Base-by-base conservation (phyloP, 92 coral and sea anemone genomes). In the Paragorgia papillata region DNA sequence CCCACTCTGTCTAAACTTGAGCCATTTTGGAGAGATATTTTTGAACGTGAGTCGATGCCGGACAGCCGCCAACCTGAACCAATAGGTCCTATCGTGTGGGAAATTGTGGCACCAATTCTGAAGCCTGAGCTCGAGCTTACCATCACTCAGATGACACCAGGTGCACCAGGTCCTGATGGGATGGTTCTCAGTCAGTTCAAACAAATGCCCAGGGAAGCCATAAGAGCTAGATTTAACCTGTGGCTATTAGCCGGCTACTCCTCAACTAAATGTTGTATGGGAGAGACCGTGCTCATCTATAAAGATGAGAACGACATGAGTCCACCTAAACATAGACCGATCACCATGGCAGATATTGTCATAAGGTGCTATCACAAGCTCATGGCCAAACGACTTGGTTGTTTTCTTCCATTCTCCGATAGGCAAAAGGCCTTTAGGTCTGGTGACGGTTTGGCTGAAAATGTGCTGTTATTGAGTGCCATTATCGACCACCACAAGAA, bases 81-180 rank as follows among this genome's bases (percentile, higher is more conserved):
- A 7, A 39, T 67, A 15, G 57, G 74, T 1, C 74, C 21, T 4
- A 34, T 48, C 22, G 7, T 5, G 35, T 67, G 74, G 57, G 57
- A 28, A 8, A 5, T 67, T 20, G 9, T 67, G 7, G 1, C 8
- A 0, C 74, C 74, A 34, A 37, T 67, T 0, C 18, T 35, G 9
- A 46, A 18, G 5, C 12, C 28, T 0, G 57, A 67, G 58, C 31
- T 39, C 7, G 27, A 46, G n/a, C 37, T 1, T 10, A 49, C 53
- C 10, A 26, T 67, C 22, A 28, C 37, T 10, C 26, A 41, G 29
- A 50, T 25, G 26, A 31, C 18, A 10, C 17, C 74, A 17, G 50
- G 49, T 20, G 71, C 71, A 31, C 71, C 71, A 7, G 71, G 46
- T 15, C 71, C 51, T 22, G 74, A 67, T 67, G 74, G 74, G 74